Conservation (phyloP, 2,888 invertebrate genomes). For the Eubasilissa splendida region DNA sequence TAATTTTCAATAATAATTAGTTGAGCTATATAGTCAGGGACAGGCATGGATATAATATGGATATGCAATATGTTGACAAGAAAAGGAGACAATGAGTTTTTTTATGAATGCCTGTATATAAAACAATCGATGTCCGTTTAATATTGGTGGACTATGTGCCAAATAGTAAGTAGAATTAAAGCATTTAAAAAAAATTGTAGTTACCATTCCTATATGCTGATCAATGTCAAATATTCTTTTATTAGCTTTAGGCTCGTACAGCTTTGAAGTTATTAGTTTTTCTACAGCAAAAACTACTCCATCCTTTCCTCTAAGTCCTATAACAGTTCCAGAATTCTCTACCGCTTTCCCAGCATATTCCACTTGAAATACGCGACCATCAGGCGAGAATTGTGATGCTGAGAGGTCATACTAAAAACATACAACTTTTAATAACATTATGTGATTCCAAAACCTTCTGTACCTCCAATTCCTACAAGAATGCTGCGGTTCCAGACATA, state of each 20-base stretch:
- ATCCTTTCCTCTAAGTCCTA: conserved; percentile 95
- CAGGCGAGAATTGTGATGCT: conserved; percentile 99
- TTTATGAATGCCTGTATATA: too few species aligned
- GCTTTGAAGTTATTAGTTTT: conserved; percentile 93
- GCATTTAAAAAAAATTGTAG: background rate
- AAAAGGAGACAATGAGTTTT: too few species aligned
- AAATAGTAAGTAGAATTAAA: too few species aligned
- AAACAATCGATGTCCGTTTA: too few species aligned
- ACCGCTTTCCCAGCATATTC: conserved; percentile 99
- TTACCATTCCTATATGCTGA: conserved; percentile 93
- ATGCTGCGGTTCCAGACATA: background rate
- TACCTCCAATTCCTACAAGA: background rate
- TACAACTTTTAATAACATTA: conserved; percentile 27
- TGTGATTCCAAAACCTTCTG: conserved; percentile 4
- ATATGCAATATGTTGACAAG: too few species aligned
- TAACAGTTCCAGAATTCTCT: conserved; percentile 97
- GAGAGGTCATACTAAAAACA: conserved; percentile 95
- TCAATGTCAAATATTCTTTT: conserved; percentile 94
- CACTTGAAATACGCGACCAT: conserved; percentile 99
- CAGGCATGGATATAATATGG: too few species aligned
- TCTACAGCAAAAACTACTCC: conserved; percentile 98
- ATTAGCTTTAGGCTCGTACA: conserved; percentile 94
- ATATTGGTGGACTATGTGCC: too few species aligned
- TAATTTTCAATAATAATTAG: too few species aligned
- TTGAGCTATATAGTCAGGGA: too few species aligned